Base-by-base conservation (phyloP, 1,140 invertebrate species). In the Diachasmimorpha longicaudata region DNA sequence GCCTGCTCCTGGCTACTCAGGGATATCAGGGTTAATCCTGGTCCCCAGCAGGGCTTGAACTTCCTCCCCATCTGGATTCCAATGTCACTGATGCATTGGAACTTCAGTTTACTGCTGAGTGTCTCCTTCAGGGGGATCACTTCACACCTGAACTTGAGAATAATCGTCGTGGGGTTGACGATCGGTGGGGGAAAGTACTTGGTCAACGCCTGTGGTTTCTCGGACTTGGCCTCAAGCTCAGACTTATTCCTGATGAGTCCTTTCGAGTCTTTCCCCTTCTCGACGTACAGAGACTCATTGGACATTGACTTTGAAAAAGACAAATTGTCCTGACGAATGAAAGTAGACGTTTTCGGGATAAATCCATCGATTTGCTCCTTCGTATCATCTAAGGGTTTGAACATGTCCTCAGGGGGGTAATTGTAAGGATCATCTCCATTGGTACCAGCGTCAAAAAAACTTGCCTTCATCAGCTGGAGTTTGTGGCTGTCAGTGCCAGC, bases 381-480 rank as follows among this genome's bases (percentile, higher is more conserved):
- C 19, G 25, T 11, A 52, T n/a, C 19, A 25, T 63, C 58, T 5
- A 63, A 63, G 5, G 23, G 58, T 13, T 63, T 63, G 14, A 23
- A 25, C 11, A 25, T 25, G 16, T 36, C 42, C 19, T 52, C 14
- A 14, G 42, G 39, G 79, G 77, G 74, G 23, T 80, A 78, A 73
- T 82, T 75, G n/a, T 80, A 78, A 58, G 87, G 86, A 16, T 84
- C 85, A 21, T 91, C 69, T 11, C 37, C 55, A 55, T 69, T 90
- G 14, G 2, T 42, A 3, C 9, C 39, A 42, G 84, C 85, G 16
- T 88, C 86, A 82, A 93, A 93, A 81, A 97, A 93, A 1, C 94
- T 96, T 0, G 95, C 95, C 85, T 97, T 97, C 95, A 96, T 96
- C 6, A 96, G 87, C 82, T 97, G 95, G 25, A 96, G 90, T 80